Evolutionary conservation across 2,797 vertebrate species (phyloP).

Genomic region (Lemur catta): DNA sequence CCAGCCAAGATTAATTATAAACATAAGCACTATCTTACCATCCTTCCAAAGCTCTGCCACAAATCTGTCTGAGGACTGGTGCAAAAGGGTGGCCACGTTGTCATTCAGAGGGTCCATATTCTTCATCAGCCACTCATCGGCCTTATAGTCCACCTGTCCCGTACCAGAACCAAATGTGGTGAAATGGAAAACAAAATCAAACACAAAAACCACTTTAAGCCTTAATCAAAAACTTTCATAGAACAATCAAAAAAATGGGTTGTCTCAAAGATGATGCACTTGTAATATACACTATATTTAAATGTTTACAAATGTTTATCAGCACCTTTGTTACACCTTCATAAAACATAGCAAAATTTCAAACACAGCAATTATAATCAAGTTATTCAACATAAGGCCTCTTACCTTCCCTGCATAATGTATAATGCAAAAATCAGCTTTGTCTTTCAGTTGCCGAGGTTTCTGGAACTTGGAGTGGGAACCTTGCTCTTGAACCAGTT

Average conservation of each 20-base stretch:
- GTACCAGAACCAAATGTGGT: not conserved
- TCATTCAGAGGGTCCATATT: conserved; percentile 95
- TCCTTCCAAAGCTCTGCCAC: conserved; percentile 94
- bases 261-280: not conserved
- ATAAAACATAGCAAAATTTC: not conserved
- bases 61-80: conserved; percentile 93
- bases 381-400: not conserved
- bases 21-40: conserved; percentile 82
- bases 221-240: not conserved
- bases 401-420: conserved; percentile 98
- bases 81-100: conserved; percentile 92
- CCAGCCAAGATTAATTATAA: not conserved
- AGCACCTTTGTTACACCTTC: not conserved
- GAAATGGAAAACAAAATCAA: not conserved
- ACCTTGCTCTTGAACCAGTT: conserved; percentile 96
- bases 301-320: not conserved
- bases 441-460: conserved; percentile 97
- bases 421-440: conserved; percentile 97
- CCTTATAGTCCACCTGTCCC: conserved; percentile 92
- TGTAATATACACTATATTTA: not conserved
- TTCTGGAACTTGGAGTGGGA: conserved; percentile 97
- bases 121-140: conserved; percentile 95
- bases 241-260: not conserved
- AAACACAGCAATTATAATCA: not conserved
- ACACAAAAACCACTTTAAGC: not conserved